Evolutionary conservation across 1,140 invertebrate species (phyloP).

Genomic region (Drosophila littoralis): DNA sequence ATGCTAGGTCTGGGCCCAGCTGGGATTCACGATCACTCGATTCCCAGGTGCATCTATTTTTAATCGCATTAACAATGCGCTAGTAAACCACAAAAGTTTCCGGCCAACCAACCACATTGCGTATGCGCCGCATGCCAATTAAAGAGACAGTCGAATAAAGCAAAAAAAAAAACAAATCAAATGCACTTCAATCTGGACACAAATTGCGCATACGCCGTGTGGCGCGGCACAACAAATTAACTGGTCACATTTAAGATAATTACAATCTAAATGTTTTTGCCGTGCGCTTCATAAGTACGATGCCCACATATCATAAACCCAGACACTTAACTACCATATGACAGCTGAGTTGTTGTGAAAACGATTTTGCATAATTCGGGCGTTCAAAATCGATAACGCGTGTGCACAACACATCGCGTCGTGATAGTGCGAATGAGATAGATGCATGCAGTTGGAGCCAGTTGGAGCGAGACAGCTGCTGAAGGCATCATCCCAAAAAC

Average conservation of each 20-base stretch:
- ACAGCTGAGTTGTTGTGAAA: constrained; percentile 48
- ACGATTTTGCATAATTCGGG: constrained; percentile 71
- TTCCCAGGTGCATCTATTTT: constrained; percentile 19
- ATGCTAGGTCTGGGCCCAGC: not conserved
- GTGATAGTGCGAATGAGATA: not conserved
- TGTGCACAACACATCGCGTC: constrained; percentile 12
- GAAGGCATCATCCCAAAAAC: constrained; percentile 37
- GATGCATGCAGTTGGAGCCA: not conserved
- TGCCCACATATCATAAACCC: constrained; percentile 34
- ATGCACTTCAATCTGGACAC: not conserved
- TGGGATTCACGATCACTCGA: constrained; percentile 32
- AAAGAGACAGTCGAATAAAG: constrained; percentile 1
- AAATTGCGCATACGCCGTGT: constrained; percentile 47
- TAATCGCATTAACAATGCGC: constrained; percentile 7
- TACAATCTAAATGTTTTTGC: constrained; percentile 33
- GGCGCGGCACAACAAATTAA: constrained; percentile 20
- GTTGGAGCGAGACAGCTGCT: not conserved
- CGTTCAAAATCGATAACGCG: constrained; percentile 69
- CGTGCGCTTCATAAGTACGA: constrained; percentile 25
- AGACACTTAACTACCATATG: constrained; percentile 17
- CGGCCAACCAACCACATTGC: constrained; percentile 13
- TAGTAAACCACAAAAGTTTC: constrained; percentile 30
- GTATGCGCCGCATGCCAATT: constrained; percentile 23
- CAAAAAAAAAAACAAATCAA: not conserved
- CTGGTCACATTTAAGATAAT: constrained; percentile 34